These are phyloP conservation scores for Accipiter cooperii DNA, from an alignment of 2,113 vertebrate genomes.

Conservation along the genomic window DNA sequence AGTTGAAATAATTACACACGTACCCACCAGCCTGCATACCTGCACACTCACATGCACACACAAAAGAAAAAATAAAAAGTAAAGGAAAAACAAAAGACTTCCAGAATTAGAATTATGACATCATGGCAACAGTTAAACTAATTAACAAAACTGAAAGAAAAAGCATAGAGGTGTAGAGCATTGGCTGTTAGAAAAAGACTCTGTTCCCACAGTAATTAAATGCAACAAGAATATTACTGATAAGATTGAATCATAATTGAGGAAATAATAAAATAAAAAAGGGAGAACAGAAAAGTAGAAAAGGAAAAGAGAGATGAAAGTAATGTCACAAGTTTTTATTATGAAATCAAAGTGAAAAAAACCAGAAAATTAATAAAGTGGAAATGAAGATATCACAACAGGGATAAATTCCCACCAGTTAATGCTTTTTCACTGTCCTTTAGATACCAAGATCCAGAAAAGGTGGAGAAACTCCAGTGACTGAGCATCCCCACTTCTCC, in stretches of 20 bases:
- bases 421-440: not conserved
- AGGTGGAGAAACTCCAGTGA: not conserved
- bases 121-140: conserved; percentile 65
- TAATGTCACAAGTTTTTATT: conserved; percentile 55
- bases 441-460: not conserved
- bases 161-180: conserved; percentile 45
- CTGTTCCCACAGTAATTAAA: conserved; percentile 63
- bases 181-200: conserved; percentile 50
- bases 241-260: conserved; percentile 71
- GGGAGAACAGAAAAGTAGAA: conserved; percentile 14
- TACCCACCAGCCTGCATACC: conserved; percentile 10
- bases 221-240: conserved; percentile 64
- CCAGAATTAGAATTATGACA: conserved; percentile 62
- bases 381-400: conserved; percentile 41
- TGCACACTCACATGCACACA: not conserved
- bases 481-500: not conserved
- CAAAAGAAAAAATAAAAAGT: not conserved
- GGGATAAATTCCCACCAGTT: not conserved
- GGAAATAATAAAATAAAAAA: conserved; percentile 60
- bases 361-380: conserved; percentile 26
- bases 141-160: conserved; percentile 61
- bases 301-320: conserved; percentile 65
- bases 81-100: conserved; percentile 15
- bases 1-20: conserved; percentile 39
- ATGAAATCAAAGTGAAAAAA: conserved; percentile 52